These are phyloP conservation scores for Phalera bucephala DNA, from an alignment of 2,888 invertebrate genomes.

Conservation along the genomic window DNA sequence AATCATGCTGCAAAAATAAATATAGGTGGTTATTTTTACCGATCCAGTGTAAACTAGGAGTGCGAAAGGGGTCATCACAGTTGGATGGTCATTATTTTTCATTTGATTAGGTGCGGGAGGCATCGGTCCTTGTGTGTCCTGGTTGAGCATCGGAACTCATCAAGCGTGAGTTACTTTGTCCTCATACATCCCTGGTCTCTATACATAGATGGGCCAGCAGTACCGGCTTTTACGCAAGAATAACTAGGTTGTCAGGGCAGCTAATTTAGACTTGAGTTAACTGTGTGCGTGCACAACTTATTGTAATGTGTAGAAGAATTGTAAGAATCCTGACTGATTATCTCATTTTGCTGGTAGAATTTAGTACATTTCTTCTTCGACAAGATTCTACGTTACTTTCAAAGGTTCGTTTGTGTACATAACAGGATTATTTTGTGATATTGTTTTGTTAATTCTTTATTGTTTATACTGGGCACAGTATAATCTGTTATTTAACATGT, in stretches of 20 bases:
- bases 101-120: constrained; percentile 64
- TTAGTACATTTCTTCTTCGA: too few relatives aligned
- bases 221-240: constrained; percentile 11
- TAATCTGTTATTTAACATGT: too few relatives aligned
- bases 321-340: too few relatives aligned
- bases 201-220: constrained; percentile 23
- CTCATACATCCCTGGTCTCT: constrained; percentile 37
- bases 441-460: too few relatives aligned
- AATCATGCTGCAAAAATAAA: constrained; percentile 24
- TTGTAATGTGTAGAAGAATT: too few relatives aligned
- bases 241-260: constrained; percentile 3
- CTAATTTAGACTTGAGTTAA: constrained; percentile 1
- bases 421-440: too few relatives aligned
- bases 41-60: constrained; percentile 53
- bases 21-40: constrained; percentile 51
- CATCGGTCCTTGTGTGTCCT: constrained; percentile 56
- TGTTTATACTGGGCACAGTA: too few relatives aligned
- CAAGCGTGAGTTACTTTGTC: constrained; percentile 42
- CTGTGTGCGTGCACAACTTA: too few relatives aligned
- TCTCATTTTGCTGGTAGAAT: too few relatives aligned
- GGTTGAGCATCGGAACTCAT: constrained; percentile 63
- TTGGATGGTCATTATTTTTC: constrained; percentile 72
- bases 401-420: too few relatives aligned
- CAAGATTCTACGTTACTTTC: too few relatives aligned
- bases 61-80: constrained; percentile 74